A percentile compares a stretch with the other conserved stretches of the same genome.
Conservation (phyloP, 2,888 invertebrate species). For the Nemurella pictetii region DNA sequence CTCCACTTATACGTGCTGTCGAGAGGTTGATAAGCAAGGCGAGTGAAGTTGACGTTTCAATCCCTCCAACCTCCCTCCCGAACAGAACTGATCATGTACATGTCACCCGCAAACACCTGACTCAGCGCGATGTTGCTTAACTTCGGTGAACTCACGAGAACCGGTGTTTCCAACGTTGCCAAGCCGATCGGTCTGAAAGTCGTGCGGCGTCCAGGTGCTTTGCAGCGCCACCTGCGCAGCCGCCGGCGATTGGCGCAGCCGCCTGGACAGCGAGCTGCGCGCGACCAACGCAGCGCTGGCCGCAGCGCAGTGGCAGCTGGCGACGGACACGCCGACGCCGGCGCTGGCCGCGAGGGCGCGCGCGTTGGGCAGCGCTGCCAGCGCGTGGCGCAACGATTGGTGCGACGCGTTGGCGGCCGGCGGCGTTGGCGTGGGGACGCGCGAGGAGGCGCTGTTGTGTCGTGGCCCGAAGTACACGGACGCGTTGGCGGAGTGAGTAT, state of each 20-base stretch:
- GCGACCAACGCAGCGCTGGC: conserved; percentile 51
- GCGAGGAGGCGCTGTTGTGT: conserved; percentile 64
- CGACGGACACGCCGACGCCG: conserved; percentile 48
- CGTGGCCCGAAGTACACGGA: conserved; percentile 63
- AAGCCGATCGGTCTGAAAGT: too few relatives aligned
- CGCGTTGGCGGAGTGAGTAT: conserved; percentile 58
- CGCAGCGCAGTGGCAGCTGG: conserved; percentile 54
- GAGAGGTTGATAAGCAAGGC: too few relatives aligned
- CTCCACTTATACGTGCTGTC: too few relatives aligned
- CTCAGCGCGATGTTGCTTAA: too few relatives aligned
- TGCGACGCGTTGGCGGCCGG: conserved; percentile 49
- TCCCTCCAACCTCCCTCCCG: too few relatives aligned
- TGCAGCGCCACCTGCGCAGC: neutral
- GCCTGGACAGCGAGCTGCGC: conserved; percentile 46
- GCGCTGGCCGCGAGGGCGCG: conserved; percentile 46
- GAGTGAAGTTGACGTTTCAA: too few relatives aligned
- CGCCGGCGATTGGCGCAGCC: conserved; percentile 23
- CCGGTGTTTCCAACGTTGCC: too few relatives aligned
- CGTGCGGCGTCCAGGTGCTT: neutral
- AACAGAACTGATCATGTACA: too few relatives aligned
- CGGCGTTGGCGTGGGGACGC: conserved; percentile 49
- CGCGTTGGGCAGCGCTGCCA: conserved; percentile 35
- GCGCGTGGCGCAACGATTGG: conserved; percentile 36
- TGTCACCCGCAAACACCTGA: too few relatives aligned
- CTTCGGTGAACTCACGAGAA: too few relatives aligned